These are phyloP conservation scores for Eumaeus atala DNA, from an alignment of 1,140 invertebrate species.

Conservation along the genomic window DNA sequence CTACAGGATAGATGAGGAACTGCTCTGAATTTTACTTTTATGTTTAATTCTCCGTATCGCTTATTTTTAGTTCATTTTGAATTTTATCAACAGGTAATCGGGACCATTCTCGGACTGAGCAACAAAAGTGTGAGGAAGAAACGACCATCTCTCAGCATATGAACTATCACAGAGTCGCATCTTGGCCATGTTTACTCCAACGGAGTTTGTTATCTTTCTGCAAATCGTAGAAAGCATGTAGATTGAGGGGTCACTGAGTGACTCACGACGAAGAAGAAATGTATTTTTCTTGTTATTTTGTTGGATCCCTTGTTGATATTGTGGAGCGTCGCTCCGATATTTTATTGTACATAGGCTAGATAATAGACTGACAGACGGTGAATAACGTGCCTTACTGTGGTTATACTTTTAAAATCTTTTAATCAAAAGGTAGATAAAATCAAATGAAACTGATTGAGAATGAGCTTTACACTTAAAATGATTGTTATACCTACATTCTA, in stretches of 20 bases:
- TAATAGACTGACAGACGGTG: neutral
- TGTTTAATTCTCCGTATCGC: no score
- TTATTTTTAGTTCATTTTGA: no score
- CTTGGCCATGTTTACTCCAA: slow-evolving; percentile 53
- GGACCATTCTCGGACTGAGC: slow-evolving; percentile 84
- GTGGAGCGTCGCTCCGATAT: neutral
- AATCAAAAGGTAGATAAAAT: neutral
- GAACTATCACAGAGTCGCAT: slow-evolving; percentile 33
- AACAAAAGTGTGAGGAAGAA: slow-evolving; percentile 83
- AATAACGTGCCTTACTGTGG: neutral
- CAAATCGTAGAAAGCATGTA: slow-evolving; percentile 34
- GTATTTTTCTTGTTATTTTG: neutral
- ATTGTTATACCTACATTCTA: no score
- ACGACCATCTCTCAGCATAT: slow-evolving; percentile 83
- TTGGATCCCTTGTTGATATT: slow-evolving; percentile 1
- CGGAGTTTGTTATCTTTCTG: slow-evolving; percentile 60
- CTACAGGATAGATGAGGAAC: no score
- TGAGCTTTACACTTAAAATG: no score
- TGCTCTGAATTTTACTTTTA: no score
- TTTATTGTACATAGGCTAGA: neutral
- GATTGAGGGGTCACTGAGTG: slow-evolving; percentile 7
- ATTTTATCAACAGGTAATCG: slow-evolving; percentile 74
- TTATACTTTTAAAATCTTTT: slow-evolving; percentile 1
- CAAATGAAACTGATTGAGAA: no score
- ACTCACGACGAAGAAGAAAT: slow-evolving; percentile 14